These are phyloP conservation scores for Neoseiulus cucumeris DNA, from an alignment of 1,140 invertebrate genomes.

Conservation along the genomic window DNA sequence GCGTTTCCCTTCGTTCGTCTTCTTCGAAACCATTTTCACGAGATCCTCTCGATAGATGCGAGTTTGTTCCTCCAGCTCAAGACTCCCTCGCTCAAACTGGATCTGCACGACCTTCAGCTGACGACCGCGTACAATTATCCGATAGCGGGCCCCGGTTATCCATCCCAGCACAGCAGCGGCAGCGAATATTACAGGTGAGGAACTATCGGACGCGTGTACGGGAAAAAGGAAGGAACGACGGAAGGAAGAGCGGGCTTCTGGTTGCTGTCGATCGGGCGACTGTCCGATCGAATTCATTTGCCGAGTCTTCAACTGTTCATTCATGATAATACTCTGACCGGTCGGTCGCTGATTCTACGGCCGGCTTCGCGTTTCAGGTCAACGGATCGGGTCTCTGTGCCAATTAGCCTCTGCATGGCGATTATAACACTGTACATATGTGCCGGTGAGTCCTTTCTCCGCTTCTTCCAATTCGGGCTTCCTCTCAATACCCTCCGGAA, in stretches of 20 bases:
- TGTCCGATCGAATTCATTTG: too few species aligned
- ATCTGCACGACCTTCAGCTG: background rate
- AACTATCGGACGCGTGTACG: background rate
- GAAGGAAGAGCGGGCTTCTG: too few species aligned
- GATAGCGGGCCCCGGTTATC: background rate
- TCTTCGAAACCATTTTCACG: background rate
- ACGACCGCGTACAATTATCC: constrained; percentile 2
- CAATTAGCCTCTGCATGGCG: constrained; percentile 9
- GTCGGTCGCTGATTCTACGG: background rate
- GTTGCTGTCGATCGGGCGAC: too few species aligned
- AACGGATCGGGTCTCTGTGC: background rate
- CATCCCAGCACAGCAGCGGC: background rate
- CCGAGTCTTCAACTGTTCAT: too few species aligned
- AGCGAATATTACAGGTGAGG: constrained; percentile 6
- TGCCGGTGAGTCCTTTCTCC: background rate
- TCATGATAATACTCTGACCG: too few species aligned
- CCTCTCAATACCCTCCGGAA: too few species aligned
- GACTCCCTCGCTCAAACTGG: constrained; percentile 7
- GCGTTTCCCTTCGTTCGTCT: background rate
- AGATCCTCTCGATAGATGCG: background rate
- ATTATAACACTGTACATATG: constrained; percentile 11
- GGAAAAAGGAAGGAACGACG: background rate
- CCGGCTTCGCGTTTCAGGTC: background rate
- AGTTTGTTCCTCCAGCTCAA: background rate
- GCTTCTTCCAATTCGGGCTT: background rate